Evolutionary conservation across 2,888 invertebrate genomes (phyloP).

Genomic region (Lottia gigantea): DNA sequence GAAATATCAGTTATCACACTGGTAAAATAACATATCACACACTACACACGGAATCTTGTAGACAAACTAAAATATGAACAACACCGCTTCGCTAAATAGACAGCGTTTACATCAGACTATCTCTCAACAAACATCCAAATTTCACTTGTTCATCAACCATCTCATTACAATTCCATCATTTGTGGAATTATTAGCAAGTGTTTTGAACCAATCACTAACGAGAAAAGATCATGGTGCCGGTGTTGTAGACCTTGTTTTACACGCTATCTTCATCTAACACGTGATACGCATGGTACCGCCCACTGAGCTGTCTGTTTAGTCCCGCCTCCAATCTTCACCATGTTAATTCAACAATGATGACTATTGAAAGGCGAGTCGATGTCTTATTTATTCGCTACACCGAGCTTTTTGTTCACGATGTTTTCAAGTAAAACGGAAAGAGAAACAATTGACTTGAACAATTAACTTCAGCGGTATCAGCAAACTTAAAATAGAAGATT

Average conservation of each 20-base stretch:
- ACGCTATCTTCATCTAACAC: constrained; percentile 5
- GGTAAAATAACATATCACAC: neutral
- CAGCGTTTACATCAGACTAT: neutral
- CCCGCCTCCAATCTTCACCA: neutral
- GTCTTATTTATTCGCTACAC: constrained; percentile 2
- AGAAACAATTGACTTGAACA: neutral
- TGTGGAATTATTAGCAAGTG: constrained; percentile 11
- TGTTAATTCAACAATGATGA: neutral
- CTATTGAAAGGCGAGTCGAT: neutral
- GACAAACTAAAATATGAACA: neutral
- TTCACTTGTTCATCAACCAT: neutral
- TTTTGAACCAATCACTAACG: constrained; percentile 10
- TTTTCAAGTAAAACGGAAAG: constrained; percentile 9
- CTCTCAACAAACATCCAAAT: constrained; percentile 8
- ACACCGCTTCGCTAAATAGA: constrained; percentile 9
- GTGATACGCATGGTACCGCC: constrained; percentile 1
- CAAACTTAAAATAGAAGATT: too few relatives aligned
- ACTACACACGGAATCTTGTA: neutral
- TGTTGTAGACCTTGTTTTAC: constrained; percentile 5
- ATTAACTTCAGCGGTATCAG: neutral
- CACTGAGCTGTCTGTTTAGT: neutral
- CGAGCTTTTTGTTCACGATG: neutral
- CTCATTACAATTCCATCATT: constrained; percentile 11
- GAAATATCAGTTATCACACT: neutral
- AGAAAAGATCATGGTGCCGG: constrained; percentile 4